Conservation (phyloP, 2,888 invertebrate species). For the Drosophila picticornis region DNA sequence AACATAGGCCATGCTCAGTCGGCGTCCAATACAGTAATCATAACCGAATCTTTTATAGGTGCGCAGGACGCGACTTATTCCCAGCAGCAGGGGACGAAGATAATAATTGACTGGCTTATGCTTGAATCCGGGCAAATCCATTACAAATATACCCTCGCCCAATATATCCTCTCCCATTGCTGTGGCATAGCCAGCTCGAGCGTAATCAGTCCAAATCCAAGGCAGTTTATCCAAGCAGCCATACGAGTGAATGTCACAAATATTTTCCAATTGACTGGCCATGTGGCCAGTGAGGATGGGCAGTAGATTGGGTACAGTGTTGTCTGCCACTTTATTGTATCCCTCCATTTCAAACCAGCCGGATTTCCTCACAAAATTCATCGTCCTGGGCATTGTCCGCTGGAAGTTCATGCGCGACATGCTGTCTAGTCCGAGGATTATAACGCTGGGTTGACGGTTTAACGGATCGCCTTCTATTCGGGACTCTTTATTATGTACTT, state of each 20-base stretch:
- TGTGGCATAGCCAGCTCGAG: conserved; percentile 89
- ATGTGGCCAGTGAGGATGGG: conserved; percentile 90
- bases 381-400: conserved; percentile 90
- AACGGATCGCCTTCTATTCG: not conserved
- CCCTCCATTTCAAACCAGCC: conserved; percentile 89
- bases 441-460: conserved; percentile 86
- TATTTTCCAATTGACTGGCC: conserved; percentile 27
- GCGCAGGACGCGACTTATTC: conserved; percentile 86
- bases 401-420: conserved; percentile 86
- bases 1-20: conserved; percentile 87
- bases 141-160: conserved; percentile 34
- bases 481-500: conserved; percentile 46
- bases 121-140: conserved; percentile 85
- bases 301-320: conserved; percentile 94
- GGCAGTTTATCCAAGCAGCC: conserved; percentile 88
- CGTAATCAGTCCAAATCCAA: conserved; percentile 91
- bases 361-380: conserved; percentile 87
- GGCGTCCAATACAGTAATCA: conserved; percentile 87
- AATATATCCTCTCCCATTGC: conserved; percentile 90
- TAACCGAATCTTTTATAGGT: conserved; percentile 12
- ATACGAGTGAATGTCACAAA: conserved; percentile 45
- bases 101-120: conserved; percentile 91
- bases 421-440: conserved; percentile 93
- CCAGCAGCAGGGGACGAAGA: conserved; percentile 89
- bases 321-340: conserved; percentile 91